Conservation (phyloP, 92 coral and sea anemone species). For the Anthopleura xanthogrammica region DNA sequence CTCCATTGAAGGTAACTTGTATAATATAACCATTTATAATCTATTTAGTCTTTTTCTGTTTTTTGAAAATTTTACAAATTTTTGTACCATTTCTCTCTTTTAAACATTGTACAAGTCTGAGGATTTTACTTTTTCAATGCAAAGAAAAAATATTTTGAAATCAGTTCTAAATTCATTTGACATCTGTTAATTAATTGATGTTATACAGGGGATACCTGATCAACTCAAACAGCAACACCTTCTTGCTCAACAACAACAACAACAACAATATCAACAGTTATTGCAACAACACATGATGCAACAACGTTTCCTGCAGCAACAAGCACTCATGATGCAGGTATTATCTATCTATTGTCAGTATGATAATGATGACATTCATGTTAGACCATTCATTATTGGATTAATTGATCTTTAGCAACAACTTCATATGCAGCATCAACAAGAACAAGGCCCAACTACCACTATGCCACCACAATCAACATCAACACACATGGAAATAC, state of each 20-base stretch:
- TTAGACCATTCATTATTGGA: neutral
- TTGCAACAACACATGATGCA: constrained; percentile 81
- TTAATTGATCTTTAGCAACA: constrained; percentile 31
- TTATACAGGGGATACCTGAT: constrained; percentile 76
- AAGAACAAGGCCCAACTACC: constrained; percentile 20
- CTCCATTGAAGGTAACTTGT: constrained; percentile 75
- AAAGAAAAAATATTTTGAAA: too few relatives aligned
- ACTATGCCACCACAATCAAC: constrained; percentile 1
- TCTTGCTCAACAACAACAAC: constrained; percentile 40
- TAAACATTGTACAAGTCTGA: too few relatives aligned
- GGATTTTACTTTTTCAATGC: too few relatives aligned
- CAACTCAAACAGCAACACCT: constrained; percentile 87
- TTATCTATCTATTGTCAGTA: neutral
- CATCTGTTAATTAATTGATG: neutral
- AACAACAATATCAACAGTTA: constrained; percentile 74
- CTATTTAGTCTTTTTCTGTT: neutral
- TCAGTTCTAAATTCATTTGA: too few relatives aligned
- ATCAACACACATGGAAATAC: constrained; percentile 15
- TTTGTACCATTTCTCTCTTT: too few relatives aligned
- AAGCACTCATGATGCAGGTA: constrained; percentile 74
- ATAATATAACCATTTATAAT: neutral
- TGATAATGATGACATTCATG: neutral
- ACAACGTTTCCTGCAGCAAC: constrained; percentile 78
- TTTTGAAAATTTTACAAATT: too few relatives aligned
- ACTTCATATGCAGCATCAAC: constrained; percentile 35